Base-by-base conservation (phyloP, 2,113 vertebrate genomes). In the Ellobius talpinus region DNA sequence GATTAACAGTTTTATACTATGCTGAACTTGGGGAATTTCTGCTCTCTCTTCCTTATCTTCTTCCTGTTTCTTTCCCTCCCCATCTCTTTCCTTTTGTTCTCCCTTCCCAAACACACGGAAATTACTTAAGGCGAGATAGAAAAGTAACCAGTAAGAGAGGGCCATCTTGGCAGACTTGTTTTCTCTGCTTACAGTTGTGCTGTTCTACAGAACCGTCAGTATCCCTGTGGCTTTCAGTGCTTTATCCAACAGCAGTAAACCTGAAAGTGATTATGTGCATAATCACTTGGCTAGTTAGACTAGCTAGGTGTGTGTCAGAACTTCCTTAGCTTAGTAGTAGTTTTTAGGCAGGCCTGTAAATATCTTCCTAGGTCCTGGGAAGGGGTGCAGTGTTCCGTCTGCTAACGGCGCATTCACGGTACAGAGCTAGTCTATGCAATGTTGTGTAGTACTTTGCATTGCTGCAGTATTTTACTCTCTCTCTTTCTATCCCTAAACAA, bases 281-380 rank as follows among this genome's bases (percentile, higher is more conserved):
- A 86, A 90, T 91, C 92, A 96, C 97, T 94, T 97, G 91, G 10
- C 21, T 58, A 96, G 93, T 97, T 79, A 95, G 96, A 98, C 97
- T 97, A 97, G 85, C 97, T 98, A 96, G 33, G 7, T 82, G 78
- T 78, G 13, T 89, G 87, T 93, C 95, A 66, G 88, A 93, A 16
- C 23, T 11, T 84, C 23, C n/a, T 61, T 39, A 63, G 55, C 36
- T 97, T 97, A 93, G 91, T 94, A 97, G 90, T 87, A 97, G 96
- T 98, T 97, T 96, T 77, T 90, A 98, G 98, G 96, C 89, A 96
- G 97, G 74, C 97, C 92, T 97, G 96, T 97, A 66, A 94, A 33
- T 96, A 92, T 97, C 96, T 98, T 98, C 97, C 97, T 97, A 96
- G 97, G 97, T 98, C 92, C 96, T 97, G 95, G 97, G 98, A 96